These are phyloP conservation scores for Myotis pilosus DNA, from an alignment of 2,797 vertebrate genomes.

Conservation along the genomic window DNA sequence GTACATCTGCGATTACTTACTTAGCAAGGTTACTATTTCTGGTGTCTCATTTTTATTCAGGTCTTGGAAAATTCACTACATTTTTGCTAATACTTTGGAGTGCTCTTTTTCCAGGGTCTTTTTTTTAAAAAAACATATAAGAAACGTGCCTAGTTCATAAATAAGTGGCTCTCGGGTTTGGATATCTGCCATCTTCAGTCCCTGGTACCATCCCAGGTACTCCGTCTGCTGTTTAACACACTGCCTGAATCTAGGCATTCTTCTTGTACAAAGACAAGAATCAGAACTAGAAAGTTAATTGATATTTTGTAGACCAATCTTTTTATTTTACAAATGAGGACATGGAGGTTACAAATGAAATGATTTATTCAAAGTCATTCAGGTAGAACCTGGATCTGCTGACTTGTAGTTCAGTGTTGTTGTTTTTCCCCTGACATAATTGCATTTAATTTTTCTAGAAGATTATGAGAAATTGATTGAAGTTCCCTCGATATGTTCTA, in stretches of 20 bases:
- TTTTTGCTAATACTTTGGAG: slow-evolving; percentile 50
- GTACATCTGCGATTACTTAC: slow-evolving; percentile 47
- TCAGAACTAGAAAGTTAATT: neutral
- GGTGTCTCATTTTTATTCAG: slow-evolving; percentile 70
- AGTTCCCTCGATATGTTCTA: neutral
- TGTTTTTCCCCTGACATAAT: neutral
- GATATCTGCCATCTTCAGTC: neutral
- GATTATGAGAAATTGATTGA: neutral
- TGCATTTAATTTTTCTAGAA: neutral
- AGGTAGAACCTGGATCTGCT: neutral
- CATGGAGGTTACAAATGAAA: neutral
- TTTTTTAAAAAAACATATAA: neutral
- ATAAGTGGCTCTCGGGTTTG: neutral
- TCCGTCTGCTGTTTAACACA: neutral
- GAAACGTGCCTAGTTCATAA: neutral
- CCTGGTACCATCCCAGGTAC: neutral
- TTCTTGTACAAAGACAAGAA: neutral
- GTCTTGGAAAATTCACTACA: slow-evolving; percentile 58
- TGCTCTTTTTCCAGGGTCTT: slow-evolving; percentile 28
- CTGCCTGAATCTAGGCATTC: neutral
- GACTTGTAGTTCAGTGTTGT: neutral
- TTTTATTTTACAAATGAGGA: slow-evolving; percentile 29
- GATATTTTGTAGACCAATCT: neutral
- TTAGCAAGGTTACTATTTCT: slow-evolving; percentile 71
- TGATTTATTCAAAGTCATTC: neutral